phyloP scores from a whole-genome alignment of 2,113 vertebrate species.

The Salvelinus alpinus region DNA sequence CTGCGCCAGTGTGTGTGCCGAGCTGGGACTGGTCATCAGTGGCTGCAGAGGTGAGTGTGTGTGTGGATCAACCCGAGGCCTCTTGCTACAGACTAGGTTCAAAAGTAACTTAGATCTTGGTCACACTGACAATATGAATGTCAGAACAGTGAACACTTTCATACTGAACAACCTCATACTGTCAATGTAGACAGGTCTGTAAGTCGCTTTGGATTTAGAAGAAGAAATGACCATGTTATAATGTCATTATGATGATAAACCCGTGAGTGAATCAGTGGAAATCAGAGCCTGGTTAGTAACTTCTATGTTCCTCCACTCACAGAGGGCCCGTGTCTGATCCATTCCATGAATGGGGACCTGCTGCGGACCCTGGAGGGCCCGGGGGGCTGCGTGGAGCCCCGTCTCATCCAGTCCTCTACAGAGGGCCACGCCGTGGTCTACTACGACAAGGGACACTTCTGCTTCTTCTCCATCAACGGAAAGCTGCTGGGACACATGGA shows the following conservation, averaged over 20 bases:
- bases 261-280: no score
- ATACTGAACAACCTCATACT: not conserved
- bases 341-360: constrained; percentile 99
- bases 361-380: constrained; percentile 89
- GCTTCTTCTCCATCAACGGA: constrained; percentile 93
- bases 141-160: not conserved
- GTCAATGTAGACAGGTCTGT: not conserved
- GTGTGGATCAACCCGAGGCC: not conserved
- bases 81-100: no score
- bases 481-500: constrained; percentile 87
- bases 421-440: constrained; percentile 95
- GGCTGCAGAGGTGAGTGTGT: constrained; percentile 88
- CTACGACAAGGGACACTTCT: constrained; percentile 90
- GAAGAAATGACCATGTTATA: no score
- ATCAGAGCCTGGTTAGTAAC: not conserved
- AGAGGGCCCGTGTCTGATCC: constrained; percentile 98
- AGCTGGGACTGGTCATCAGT: constrained; percentile 93
- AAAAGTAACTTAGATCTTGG: no score
- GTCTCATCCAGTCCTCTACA: constrained; percentile 88
- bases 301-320: constrained; percentile 14
- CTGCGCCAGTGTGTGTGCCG: constrained; percentile 90
- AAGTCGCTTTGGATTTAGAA: not conserved
- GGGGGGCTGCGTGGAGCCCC: constrained; percentile 79
- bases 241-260: no score
- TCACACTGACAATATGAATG: no score